Evolutionary conservation across 2,113 vertebrate genomes (phyloP), one percentile per base, ranked within the genome.

Genomic region (Tamias sibiricus): DNA sequence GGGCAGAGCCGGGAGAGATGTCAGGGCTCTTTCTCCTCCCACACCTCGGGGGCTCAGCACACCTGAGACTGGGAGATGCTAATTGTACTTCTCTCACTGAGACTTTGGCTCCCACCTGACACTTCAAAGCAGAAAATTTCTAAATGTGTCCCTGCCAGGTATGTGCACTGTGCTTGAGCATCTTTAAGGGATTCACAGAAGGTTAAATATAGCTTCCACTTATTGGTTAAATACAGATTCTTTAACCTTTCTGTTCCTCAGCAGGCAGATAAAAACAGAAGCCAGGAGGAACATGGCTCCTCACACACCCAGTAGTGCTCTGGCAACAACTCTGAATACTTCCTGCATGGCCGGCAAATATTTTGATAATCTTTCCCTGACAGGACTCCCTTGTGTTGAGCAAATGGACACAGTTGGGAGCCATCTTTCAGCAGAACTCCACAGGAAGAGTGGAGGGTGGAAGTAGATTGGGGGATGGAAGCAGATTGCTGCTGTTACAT

Each of bases 311-410:
- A 77, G 30, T 12, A 2, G 95, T 1, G 77, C 64, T 92, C 44
- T 79, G 30, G 22, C 75, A 95, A 17, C 0, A 26, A 49, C 42
- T 44, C 86, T 68, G 8, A 77, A 86, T 11, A 6, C 49, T 93
- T 93, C 89, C 91, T 64, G 83, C 69, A 77, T 90, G 90, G 72
- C 88, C 22, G 24, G 89, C 76, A 96, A 97, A 96, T 96, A 94
- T 97, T 96, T 97, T 90, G 88, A 97, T 96, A 85, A 95, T 96
- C 97, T 96, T 91, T 96, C 62, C 95, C 87, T 84, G 64, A 47
- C 83, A 94, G 91, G 80, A 95, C 44, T 93, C 94, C 85, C 28
- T 32, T n/a, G 69, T 5, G 88, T 68, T 91, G 96, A 97, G 95
- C 83, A 95, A 94, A 93, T 32, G 62, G 74, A 85, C 87, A 8